Percentiles rank a stretch among this genome's conserved stretches.
Evolutionary conservation across 1,140 invertebrate genomes (phyloP).

Genomic region (Sitodiplosis mosellana): DNA sequence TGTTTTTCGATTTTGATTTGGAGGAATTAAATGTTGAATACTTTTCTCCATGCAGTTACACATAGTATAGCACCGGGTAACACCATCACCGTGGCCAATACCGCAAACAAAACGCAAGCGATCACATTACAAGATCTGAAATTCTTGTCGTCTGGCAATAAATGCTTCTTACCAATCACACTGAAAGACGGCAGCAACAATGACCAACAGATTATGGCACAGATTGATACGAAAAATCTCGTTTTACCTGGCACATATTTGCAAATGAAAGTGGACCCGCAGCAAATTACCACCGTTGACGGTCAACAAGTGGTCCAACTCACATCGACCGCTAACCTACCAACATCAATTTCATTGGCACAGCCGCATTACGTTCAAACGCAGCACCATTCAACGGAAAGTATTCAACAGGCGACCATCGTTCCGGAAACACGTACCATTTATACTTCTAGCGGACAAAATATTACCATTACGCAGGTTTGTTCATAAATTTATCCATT

Average conservation of each 20-base stretch:
- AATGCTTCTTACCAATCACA: conserved; percentile 22
- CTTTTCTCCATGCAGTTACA: background rate
- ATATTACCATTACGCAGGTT: background rate
- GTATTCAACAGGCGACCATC: background rate
- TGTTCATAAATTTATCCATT: no score
- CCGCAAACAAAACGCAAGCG: conserved; percentile 7
- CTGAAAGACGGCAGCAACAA: conserved; percentile 20
- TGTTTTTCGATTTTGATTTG: no score
- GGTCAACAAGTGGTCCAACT: conserved; percentile 23
- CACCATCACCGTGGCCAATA: background rate
- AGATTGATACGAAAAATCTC: conserved; percentile 23
- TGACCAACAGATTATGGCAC: conserved; percentile 23
- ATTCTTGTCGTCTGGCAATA: conserved; percentile 17
- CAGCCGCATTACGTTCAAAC: conserved; percentile 6
- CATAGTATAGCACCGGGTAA: background rate
- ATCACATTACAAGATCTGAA: conserved; percentile 2
- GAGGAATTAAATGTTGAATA: background rate
- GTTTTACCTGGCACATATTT: conserved; percentile 22
- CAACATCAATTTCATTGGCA: conserved; percentile 18
- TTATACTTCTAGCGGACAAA: background rate
- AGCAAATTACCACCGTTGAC: conserved; percentile 19
- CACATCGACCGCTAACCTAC: conserved; percentile 19
- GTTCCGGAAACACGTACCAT: background rate
- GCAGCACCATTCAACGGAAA: background rate
- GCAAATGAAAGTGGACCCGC: conserved; percentile 22